phyloP scores from a whole-genome alignment of 2,888 invertebrate genomes.

The Chelonus formosanus region DNA sequence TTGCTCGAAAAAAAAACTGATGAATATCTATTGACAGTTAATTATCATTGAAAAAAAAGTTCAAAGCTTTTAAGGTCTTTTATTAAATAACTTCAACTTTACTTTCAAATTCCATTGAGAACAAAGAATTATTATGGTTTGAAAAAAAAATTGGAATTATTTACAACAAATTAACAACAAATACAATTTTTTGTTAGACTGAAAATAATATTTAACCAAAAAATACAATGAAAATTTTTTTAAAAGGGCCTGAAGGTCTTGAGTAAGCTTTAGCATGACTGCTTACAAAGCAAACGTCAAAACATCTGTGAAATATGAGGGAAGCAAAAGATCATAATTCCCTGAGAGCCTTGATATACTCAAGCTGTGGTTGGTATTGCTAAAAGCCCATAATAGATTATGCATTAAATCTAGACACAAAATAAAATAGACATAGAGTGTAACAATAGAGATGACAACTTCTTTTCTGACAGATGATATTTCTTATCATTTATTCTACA shows the following conservation, averaged over 20 bases:
- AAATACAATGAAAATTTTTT: not conserved
- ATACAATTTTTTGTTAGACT: no score
- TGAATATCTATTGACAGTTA: no score
- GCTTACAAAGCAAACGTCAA: slow-evolving; percentile 59
- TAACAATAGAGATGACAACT: slow-evolving; percentile 44
- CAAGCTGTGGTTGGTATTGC: slow-evolving; percentile 57
- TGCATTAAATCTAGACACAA: slow-evolving; percentile 58
- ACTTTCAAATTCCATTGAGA: no score
- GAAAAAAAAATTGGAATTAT: no score
- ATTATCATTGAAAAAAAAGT: no score
- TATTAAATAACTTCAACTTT: no score
- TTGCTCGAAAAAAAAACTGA: no score
- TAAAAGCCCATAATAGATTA: slow-evolving; percentile 64
- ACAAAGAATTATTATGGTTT: no score
- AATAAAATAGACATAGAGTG: slow-evolving; percentile 43
- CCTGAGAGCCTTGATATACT: slow-evolving; percentile 37
- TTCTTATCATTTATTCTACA: slow-evolving; percentile 1
- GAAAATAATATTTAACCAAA: not conserved
- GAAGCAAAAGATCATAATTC: slow-evolving; percentile 33
- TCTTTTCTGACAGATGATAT: slow-evolving; percentile 40
- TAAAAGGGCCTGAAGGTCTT: not conserved
- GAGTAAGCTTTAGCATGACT: slow-evolving; percentile 34
- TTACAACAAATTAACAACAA: no score
- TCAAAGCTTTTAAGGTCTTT: no score
- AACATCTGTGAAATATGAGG: slow-evolving; percentile 62